Base-by-base conservation (phyloP, 2,888 invertebrate genomes). In the Branchipolynoe longqiensis region DNA sequence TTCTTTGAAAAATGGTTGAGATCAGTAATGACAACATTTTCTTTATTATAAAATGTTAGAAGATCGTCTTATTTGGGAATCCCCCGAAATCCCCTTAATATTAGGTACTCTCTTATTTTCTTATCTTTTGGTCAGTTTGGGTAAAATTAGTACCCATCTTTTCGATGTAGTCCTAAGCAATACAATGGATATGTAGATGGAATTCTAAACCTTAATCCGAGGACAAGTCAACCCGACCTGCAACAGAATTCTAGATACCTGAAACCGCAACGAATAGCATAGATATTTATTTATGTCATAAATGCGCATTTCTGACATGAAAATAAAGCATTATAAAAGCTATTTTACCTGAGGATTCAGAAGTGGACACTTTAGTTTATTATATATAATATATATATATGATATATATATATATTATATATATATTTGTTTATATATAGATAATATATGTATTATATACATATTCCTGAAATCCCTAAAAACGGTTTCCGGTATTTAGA, bases 271-370 rank as follows among this genome's bases (percentile, higher is more conserved):
- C 54, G 28, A 48, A 54, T 48, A 48, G 48, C 28, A 78, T 78
- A 78, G 25, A 31, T 78, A 48, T 28, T 78, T 41, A 78, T 78
- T n/a, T 78, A 14, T 41, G n/a, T n/a, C n/a, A n/a, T 28, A 28
- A 48, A 78, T 48, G 48, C 48, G 78, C 78, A 78, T 78, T 48
- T 48, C 78, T 31, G 78, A 48, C 54, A 78, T 78, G 78, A 78
- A 78, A 78, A 78, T 78, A 78, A 78, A 48, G 78, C 40, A 33
- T 78, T 78, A 78, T 28, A 78, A 48, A 78, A 78, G 38, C 69
- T 69, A 69, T 69, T 69, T 69, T 33, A 69, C 69, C 69, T 69
- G 69, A 69, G 69, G 69, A 36, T 69, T 38, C 69, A 69, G 69
- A 69, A 69, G 69, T 69, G 69, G 69, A 69, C 69, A 38, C 33